These are phyloP conservation scores for Sciurus niger DNA, from an alignment of 2,113 vertebrate species.

Conservation along the genomic window DNA sequence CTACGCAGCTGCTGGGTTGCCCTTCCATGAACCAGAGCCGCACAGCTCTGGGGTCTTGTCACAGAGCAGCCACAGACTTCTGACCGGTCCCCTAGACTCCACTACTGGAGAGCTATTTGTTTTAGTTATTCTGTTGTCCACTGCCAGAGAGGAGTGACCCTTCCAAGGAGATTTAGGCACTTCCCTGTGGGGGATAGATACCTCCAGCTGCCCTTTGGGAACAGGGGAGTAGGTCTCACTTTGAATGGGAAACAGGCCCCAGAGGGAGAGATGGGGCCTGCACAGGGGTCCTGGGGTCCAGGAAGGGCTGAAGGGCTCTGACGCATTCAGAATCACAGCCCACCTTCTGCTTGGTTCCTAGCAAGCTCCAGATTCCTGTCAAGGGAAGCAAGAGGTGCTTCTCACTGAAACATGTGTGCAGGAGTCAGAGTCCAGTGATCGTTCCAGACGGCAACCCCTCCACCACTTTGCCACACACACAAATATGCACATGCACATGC, in stretches of 20 bases:
- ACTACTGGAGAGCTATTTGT: accelerated
- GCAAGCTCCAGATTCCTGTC: not conserved
- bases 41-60: accelerated
- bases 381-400: not conserved
- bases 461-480: not conserved
- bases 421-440: not conserved
- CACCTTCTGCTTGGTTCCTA: not conserved
- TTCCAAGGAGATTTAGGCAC: not conserved
- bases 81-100: accelerated
- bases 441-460: not conserved
- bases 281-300: too few species aligned
- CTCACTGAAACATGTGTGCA: not conserved
- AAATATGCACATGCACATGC: not conserved
- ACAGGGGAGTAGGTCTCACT: not conserved
- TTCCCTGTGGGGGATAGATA: not conserved
- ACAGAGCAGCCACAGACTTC: accelerated
- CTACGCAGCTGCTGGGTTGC: not conserved
- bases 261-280: not conserved
- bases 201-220: not conserved
- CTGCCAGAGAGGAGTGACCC: not conserved
- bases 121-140: not conserved
- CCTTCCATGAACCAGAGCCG: accelerated
- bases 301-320: not conserved
- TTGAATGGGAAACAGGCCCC: not conserved
- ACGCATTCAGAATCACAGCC: not conserved